These are phyloP conservation scores for Galagoides demidoff DNA, from an alignment of 2,797 vertebrate species.

Conservation along the genomic window DNA sequence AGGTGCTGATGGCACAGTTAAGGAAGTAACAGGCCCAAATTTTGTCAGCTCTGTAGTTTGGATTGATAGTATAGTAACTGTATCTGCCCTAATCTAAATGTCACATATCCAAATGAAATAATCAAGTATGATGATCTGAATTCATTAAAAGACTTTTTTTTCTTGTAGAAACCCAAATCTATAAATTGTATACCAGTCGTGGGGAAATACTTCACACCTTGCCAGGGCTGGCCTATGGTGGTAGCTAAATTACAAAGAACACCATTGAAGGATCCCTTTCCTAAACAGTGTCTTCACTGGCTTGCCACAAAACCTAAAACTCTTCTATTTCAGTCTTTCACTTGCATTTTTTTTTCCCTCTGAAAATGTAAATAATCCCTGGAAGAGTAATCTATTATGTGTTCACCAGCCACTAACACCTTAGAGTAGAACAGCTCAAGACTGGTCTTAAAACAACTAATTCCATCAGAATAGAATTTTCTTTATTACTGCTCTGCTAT, in stretches of 20 bases:
- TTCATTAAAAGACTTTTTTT: conserved; percentile 30
- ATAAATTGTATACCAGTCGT: background rate
- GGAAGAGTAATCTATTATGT: conserved; percentile 14
- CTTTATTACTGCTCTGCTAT: background rate
- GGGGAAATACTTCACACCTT: background rate
- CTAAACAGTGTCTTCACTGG: background rate
- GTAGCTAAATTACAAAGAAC: background rate
- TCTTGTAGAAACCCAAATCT: background rate
- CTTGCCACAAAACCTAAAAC: conserved; percentile 15
- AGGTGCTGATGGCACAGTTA: background rate
- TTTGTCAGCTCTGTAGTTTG: background rate
- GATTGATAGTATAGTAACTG: background rate
- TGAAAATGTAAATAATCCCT: conserved; percentile 46
- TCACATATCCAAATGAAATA: conserved; percentile 48
- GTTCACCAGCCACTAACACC: conserved; percentile 6
- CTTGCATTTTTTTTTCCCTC: background rate
- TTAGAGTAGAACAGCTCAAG: conserved; percentile 23
- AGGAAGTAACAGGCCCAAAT: background rate
- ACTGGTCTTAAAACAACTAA: conserved; percentile 4
- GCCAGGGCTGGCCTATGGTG: background rate
- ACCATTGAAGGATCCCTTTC: background rate
- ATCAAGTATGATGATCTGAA: background rate
- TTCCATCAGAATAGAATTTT: background rate
- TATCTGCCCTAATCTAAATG: conserved; percentile 39
- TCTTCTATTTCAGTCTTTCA: background rate